Evolutionary conservation across 2,888 invertebrate genomes (phyloP).

Genomic region (Busseola fusca): DNA sequence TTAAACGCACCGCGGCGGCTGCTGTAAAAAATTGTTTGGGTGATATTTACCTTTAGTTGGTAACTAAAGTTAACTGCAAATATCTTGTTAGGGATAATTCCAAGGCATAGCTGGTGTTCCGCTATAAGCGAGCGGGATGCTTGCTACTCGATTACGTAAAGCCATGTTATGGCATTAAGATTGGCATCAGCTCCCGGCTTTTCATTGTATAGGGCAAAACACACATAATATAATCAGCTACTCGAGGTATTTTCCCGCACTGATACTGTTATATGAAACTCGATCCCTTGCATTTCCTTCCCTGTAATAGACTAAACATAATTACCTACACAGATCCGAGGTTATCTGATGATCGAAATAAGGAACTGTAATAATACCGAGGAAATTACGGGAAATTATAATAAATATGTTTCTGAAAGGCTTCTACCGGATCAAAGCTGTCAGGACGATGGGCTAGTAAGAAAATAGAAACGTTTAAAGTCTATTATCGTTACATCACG

Average conservation of each 20-base stretch:
- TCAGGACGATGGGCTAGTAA: slow-evolving; percentile 9
- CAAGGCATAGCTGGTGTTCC: slow-evolving; percentile 63
- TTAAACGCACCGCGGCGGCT: slow-evolving; percentile 16
- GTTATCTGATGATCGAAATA: slow-evolving; percentile 72
- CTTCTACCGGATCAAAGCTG: background rate
- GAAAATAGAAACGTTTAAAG: slow-evolving; percentile 31
- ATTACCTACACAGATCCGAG: slow-evolving; percentile 70
- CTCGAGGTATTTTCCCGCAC: slow-evolving; percentile 69
- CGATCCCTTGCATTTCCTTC: slow-evolving; percentile 75
- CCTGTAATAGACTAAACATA: slow-evolving; percentile 70
- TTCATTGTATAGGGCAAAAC: slow-evolving; percentile 69
- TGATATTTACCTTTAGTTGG: slow-evolving; percentile 38
- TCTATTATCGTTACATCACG: slow-evolving; percentile 51
- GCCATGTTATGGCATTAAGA: slow-evolving; percentile 77
- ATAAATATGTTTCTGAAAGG: slow-evolving; percentile 9
- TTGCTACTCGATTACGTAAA: slow-evolving; percentile 80
- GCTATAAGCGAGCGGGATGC: slow-evolving; percentile 66
- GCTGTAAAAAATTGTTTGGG: slow-evolving; percentile 30
- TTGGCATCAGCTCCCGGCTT: slow-evolving; percentile 74
- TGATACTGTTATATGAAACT: slow-evolving; percentile 75
- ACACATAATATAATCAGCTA: slow-evolving; percentile 73
- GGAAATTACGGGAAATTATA: slow-evolving; percentile 34
- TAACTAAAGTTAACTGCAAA: slow-evolving; percentile 53
- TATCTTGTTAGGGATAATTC: slow-evolving; percentile 63
- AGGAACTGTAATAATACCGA: slow-evolving; percentile 43